Evolutionary conservation across 1,140 invertebrate genomes (phyloP).

Genomic region (Drosophila repletoides): DNA sequence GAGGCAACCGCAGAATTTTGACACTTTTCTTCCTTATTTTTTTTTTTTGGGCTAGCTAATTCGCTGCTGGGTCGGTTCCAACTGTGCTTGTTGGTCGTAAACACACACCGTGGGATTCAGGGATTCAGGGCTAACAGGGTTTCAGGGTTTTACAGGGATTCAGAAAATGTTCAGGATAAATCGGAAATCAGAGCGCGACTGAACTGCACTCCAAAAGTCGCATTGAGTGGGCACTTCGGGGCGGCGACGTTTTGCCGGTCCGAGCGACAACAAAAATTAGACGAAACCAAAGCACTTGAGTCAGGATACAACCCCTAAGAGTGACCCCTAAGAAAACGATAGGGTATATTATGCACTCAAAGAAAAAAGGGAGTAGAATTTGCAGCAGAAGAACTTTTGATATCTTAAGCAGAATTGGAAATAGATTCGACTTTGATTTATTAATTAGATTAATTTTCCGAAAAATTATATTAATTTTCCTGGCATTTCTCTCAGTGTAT

Average conservation of each 20-base stretch:
- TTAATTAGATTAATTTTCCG: too few relatives aligned
- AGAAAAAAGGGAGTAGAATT: neutral
- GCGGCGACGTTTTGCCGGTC: constrained; percentile 68
- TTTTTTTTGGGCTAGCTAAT: constrained; percentile 60
- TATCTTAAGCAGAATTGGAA: constrained; percentile 47
- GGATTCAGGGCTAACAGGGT: too few relatives aligned
- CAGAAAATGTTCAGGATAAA: too few relatives aligned
- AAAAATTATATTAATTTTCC: too few relatives aligned
- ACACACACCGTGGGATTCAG: constrained; percentile 78
- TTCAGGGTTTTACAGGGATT: too few relatives aligned
- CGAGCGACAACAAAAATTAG: constrained; percentile 75
- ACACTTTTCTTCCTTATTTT: constrained; percentile 45
- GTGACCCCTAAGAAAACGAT: constrained; percentile 29
- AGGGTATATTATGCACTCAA: neutral
- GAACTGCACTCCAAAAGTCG: constrained; percentile 62
- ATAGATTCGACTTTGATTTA: too few relatives aligned
- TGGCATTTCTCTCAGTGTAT: too few relatives aligned
- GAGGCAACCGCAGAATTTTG: constrained; percentile 52
- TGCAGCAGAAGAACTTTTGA: constrained; percentile 31
- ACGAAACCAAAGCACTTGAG: constrained; percentile 48
- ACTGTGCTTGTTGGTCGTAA: constrained; percentile 79
- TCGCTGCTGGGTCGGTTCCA: constrained; percentile 38
- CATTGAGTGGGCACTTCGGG: constrained; percentile 67
- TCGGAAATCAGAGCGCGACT: constrained; percentile 36
- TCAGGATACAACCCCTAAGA: constrained; percentile 60